Evolutionary conservation across 2,113 vertebrate genomes (phyloP), one percentile per base, ranked within the genome.

Genomic region (Danio rerio): DNA sequence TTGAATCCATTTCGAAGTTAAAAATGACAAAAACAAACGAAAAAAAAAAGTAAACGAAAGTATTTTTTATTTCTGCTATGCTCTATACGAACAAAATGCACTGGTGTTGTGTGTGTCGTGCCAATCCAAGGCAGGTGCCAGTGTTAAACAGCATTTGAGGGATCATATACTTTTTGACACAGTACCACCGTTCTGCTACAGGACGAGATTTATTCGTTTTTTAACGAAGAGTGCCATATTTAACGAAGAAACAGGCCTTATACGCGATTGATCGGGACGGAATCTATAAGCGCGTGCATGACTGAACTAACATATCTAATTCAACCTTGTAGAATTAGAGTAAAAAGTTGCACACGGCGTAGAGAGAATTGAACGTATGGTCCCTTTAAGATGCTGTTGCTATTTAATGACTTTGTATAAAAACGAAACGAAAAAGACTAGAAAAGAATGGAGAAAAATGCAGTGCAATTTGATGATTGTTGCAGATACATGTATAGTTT

Each of bases 301-400:
- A 31, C 31, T 31, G 31, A 31, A 1, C 31, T 6, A 49, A 55
- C 87, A 87, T 87, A 87, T 88, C 84, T 53, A 72, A 84, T 78
- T 84, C 80, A 80, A 78, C 74, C 69, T 76, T 83, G 62, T 79
- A 85, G 52, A 78, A 66, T 42, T 66, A 61, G 16, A 58, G 55
- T n/a, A n/a, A 68, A 80, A 65, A n/a, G 31, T 31, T 49, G 66
- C 73, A 81, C 49, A 82, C 59, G 87, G 11, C 84, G 81, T 59
- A 78, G 87, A 84, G 86, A 82, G 63, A 83, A 88, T 20, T 15
- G 87, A 87, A 83, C 85, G 81, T 87, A 92, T 95, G 94, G 93
- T 94, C 95, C 95, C 94, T 95, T 95, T 94, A 90, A 93, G 94
- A 94, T 95, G 95, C 91, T 95, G 95, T 93, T 87, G 82, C 80